phyloP scores from a whole-genome alignment of 2,888 invertebrate genomes.

The Corbicula japonica region DNA sequence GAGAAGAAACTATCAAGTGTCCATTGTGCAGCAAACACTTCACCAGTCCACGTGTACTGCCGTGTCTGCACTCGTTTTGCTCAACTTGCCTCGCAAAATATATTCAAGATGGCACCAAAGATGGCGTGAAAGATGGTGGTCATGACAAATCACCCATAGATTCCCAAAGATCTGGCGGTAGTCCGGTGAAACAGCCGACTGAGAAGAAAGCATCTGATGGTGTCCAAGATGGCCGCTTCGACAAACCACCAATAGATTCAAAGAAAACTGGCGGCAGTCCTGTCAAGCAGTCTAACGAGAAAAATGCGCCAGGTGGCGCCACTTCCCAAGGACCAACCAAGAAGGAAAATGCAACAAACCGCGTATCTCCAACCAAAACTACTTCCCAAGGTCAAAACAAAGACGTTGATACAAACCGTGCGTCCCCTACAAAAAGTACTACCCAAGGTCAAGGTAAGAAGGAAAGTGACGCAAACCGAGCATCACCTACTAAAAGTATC shows the following conservation, averaged over 20 bases:
- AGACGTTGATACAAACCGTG: too few relatives aligned
- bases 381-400: too few relatives aligned
- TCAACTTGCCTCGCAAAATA: conserved; percentile 58
- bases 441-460: too few relatives aligned
- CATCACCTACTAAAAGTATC: conserved; percentile 12
- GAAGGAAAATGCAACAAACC: background rate
- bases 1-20: conserved; percentile 65
- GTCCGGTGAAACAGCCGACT: background rate
- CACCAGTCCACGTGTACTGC: conserved; percentile 61
- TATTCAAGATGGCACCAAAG: conserved; percentile 45
- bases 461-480: background rate
- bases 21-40: conserved; percentile 64
- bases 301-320: background rate
- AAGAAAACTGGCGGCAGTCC: background rate
- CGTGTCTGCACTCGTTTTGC: conserved; percentile 73
- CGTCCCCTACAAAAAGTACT: too few relatives aligned
- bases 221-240: background rate
- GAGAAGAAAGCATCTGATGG: background rate
- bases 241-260: background rate
- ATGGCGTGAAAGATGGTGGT: conserved; percentile 2
- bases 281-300: too few relatives aligned
- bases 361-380: background rate
- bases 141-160: conserved; percentile 8
- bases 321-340: background rate
- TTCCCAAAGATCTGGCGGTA: background rate